Evolutionary conservation across 92 coral and sea anemone genomes (phyloP), one percentile per base, ranked within the genome.

Genomic region (Nematostella vectensis): DNA sequence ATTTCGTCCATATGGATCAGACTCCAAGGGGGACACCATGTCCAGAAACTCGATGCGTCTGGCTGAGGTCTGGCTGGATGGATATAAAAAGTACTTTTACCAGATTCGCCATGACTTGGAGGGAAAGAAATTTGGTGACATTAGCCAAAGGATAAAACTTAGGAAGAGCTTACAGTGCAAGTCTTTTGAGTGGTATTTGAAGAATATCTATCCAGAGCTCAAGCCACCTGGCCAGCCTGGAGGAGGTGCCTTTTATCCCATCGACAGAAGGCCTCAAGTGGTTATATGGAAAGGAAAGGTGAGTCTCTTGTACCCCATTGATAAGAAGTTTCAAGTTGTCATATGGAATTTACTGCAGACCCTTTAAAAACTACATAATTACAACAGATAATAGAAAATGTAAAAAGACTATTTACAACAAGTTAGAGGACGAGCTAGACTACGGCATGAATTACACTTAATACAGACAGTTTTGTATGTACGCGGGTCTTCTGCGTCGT

Each of bases 11-110:
- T 89, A 89, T 54, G 85, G 84, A 31, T 75, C 95, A 17, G 95
- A 68, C 44, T 54, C 77, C 16, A 69, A 77, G 59, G 91, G 95
- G 11, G 97, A 89, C 74, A 89, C 95, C 1, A 62, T 81, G 83
- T 69, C 95, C 1, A 50, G 55, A 44, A 89, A 89, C 62, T 89
- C 97, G 53, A 89, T 89, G 95, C 72, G 97, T 28, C 81, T 89
- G 2, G 97, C 97, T 28, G 97, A 89, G 74, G 97, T 89, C 21
- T 89, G 97, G 97, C 59, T 89, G 31, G 97, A 89, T 59, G 91
- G 75, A 12, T 86, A 89, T 61, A 89, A 89, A 55, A 74, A 89
- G 61, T 65, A 89, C 50, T 89, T 81, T 36, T 89, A 89, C 47
- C 69, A 85, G 18, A 52, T 68, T 31, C 75, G 71, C 30, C 57